phyloP scores from a whole-genome alignment of 2,888 invertebrate species.

The Congeria kusceri region DNA sequence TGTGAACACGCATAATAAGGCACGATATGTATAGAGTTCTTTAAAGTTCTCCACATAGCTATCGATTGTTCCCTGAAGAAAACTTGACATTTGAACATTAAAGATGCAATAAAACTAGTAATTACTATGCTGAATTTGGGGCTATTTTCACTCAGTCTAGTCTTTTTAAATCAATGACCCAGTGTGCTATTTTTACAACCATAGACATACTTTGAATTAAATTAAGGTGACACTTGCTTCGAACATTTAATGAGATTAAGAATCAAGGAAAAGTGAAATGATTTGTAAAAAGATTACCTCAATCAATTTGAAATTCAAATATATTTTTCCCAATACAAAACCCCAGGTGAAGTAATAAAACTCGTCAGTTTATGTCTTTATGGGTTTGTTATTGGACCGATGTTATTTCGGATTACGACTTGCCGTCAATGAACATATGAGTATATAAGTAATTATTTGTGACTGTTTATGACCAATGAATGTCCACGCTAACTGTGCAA shows the following conservation, averaged over 20 bases:
- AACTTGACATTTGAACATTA: background rate
- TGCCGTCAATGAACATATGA: constrained; percentile 34
- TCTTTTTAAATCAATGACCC: background rate
- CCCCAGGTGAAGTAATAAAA: constrained; percentile 16
- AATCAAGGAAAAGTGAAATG: constrained; percentile 25
- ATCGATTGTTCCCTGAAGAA: too few species aligned
- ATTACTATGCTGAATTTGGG: background rate
- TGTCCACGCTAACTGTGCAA: constrained; percentile 1
- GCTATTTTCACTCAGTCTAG: background rate
- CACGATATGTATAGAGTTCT: too few species aligned
- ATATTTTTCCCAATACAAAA: constrained; percentile 26
- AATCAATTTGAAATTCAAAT: constrained; percentile 38
- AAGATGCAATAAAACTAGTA: background rate
- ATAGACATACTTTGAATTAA: background rate
- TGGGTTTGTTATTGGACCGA: constrained; percentile 13
- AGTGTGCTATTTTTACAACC: background rate
- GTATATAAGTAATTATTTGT: constrained; percentile 15
- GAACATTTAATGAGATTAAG: constrained; percentile 36
- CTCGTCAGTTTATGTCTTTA: constrained; percentile 21
- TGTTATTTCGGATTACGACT: constrained; percentile 26
- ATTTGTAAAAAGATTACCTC: constrained; percentile 35
- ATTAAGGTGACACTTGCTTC: background rate
- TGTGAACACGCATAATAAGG: too few species aligned
- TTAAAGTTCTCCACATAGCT: too few species aligned
- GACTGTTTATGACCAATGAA: constrained; percentile 11